These are phyloP conservation scores for Acanthochromis polyacanthus DNA, from an alignment of 2,113 vertebrate species.

Conservation along the genomic window DNA sequence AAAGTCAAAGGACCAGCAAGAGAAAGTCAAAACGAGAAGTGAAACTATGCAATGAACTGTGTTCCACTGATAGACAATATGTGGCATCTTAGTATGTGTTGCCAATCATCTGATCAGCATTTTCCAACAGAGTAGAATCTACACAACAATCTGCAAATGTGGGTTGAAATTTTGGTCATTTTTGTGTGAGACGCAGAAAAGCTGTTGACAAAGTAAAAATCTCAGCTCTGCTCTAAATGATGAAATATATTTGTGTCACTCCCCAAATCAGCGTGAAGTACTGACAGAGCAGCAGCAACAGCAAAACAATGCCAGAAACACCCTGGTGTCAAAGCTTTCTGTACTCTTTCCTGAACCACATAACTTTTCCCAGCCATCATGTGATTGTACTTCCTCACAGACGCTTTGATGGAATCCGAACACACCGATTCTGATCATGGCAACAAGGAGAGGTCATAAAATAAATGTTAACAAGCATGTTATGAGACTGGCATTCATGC, in stretches of 20 bases:
- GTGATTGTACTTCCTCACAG: constrained; percentile 25
- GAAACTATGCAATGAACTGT: not conserved
- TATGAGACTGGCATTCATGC: not conserved
- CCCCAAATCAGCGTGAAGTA: not conserved
- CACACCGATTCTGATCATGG: not conserved
- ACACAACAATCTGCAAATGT: not conserved
- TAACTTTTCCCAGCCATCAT: not conserved
- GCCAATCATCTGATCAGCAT: constrained; percentile 16
- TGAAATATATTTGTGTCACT: not conserved
- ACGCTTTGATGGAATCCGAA: not conserved
- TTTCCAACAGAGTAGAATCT: not conserved
- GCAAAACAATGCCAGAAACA: not conserved
- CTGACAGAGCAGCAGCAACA: constrained; percentile 3
- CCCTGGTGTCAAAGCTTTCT: constrained; percentile 3
- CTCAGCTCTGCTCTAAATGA: constrained; percentile 9
- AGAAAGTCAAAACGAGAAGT: not conserved
- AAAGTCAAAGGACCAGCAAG: no score
- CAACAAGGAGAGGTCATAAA: not conserved
- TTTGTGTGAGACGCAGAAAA: constrained; percentile 10
- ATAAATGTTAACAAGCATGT: not conserved
- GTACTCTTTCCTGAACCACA: constrained; percentile 10
- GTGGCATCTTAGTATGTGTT: not conserved
- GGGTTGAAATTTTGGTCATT: not conserved
- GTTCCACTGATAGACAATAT: not conserved
- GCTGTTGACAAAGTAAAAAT: constrained; percentile 2